Percentiles rank a stretch among this genome's conserved stretches.
Conservation (phyloP, 2,113 vertebrate genomes). For the Sula dactylatra region DNA sequence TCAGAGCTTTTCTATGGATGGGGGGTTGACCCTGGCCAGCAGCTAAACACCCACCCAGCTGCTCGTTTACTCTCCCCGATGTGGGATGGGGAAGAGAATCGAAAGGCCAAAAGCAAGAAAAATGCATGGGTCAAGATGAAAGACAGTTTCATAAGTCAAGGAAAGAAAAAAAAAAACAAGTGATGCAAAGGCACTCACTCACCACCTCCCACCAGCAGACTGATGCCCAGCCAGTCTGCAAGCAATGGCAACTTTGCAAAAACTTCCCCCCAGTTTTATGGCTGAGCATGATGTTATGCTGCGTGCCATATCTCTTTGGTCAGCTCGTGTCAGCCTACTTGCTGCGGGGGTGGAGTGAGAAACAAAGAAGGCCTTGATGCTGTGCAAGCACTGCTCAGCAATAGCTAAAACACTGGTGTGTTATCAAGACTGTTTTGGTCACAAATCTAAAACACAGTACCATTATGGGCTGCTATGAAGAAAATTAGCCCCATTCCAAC, state of each 20-base stretch:
- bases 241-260: neutral
- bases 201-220: neutral
- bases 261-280: neutral
- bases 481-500: neutral
- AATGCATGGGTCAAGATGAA: neutral
- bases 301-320: neutral
- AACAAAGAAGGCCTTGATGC: conserved; percentile 30
- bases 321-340: neutral
- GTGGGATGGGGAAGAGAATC: neutral
- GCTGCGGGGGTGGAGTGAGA: neutral
- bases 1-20: neutral
- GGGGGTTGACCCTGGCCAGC: neutral
- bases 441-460: neutral
- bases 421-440: neutral
- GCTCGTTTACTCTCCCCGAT: neutral
- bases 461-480: neutral
- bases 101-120: neutral
- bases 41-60: neutral
- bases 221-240: neutral
- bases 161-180: neutral
- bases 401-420: neutral
- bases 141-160: neutral
- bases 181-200: neutral
- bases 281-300: neutral
- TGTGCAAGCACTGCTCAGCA: neutral